Evolutionary conservation across 2,888 invertebrate species (phyloP).

Genomic region (Priocnemis perturbator): DNA sequence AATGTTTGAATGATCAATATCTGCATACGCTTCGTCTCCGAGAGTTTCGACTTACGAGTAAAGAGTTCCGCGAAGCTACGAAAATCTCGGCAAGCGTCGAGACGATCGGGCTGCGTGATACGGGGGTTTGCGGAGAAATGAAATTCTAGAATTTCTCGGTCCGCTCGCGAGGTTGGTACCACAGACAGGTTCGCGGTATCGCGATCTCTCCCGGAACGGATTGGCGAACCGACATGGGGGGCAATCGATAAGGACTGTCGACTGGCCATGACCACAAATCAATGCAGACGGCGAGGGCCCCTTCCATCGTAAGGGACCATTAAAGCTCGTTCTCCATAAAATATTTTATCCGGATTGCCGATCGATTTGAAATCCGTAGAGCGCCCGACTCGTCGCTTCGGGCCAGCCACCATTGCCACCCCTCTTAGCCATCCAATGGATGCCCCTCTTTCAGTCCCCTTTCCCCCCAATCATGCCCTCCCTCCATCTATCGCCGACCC

Average conservation of each 20-base stretch:
- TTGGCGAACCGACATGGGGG: conserved; percentile 38
- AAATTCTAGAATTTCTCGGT: conserved; percentile 33
- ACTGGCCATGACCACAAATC: conserved; percentile 52
- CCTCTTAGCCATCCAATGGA: conserved; percentile 2
- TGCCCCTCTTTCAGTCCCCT: conserved; percentile 24
- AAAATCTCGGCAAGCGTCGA: not conserved
- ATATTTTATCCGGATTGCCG: conserved; percentile 68
- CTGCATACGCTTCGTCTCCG: too few species aligned
- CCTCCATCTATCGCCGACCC: not conserved
- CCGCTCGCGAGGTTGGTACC: conserved; percentile 5
- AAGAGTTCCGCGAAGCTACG: not conserved
- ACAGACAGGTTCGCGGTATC: conserved; percentile 39
- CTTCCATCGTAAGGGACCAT: conserved; percentile 53
- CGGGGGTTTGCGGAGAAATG: conserved; percentile 3
- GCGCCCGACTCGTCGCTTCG: conserved; percentile 24
- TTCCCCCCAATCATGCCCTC: conserved; percentile 22
- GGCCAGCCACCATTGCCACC: not conserved
- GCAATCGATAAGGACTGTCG: conserved; percentile 57
- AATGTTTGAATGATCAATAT: too few species aligned
- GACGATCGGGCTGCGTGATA: not conserved
- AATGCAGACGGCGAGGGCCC: conserved; percentile 44
- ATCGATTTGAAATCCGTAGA: conserved; percentile 64
- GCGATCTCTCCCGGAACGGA: conserved; percentile 43
- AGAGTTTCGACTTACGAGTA: too few species aligned
- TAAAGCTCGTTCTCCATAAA: conserved; percentile 62